Base-by-base conservation (phyloP, 2,888 invertebrate genomes). In the Melinaea menophilus region DNA sequence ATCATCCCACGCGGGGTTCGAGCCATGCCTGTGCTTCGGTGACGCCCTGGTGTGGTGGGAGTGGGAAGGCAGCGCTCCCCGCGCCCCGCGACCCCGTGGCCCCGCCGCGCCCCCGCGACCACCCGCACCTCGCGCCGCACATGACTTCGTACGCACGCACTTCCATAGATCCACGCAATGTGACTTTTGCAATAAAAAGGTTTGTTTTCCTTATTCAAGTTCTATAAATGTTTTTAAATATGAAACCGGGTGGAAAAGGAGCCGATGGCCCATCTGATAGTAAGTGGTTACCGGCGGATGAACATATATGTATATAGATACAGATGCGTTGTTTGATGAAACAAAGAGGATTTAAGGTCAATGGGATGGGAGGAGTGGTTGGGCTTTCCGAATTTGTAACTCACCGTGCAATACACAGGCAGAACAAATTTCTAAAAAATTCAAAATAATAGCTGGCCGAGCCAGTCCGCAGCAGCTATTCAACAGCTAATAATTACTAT, bases 151-250 rank as follows among this genome's bases (percentile, higher is more conserved):
- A 62, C 92, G 96, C 61, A 97, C 96, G 2, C 97, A 97, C 82
- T 98, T 98, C 79, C 95, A 96, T 78, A 92, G 96, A 62, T 95
- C 96, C 0, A 97, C 97, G 3, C 96, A 96, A 79, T 98, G 98
- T 80, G 96, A 97, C 81, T 98, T 97, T 82, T 98, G 98, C 87
- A 95, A 96, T 66, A 98, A 97, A 80, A 98, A 98, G 94, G 96
- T 95, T 75, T 72, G 66, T 51, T 33, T 22, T 58, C 12, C 34
- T 51, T 31, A 1, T 9, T 31, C 31, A 5, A 9, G 31, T n/a
- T 7, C 7, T 51, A 9, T 31, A 31, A 1, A 51, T n/a, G 31
- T 51, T 51, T 31, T 7, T 11, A 31, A 51, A 51, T 5, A 22
- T 31, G 31, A 51, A 22, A 22, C 9, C 5, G 4, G 31, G 0